Percentiles rank a stretch among this genome's conserved stretches.
Conservation (phyloP, 1,140 invertebrate species). For the Drosophila athabasca region DNA sequence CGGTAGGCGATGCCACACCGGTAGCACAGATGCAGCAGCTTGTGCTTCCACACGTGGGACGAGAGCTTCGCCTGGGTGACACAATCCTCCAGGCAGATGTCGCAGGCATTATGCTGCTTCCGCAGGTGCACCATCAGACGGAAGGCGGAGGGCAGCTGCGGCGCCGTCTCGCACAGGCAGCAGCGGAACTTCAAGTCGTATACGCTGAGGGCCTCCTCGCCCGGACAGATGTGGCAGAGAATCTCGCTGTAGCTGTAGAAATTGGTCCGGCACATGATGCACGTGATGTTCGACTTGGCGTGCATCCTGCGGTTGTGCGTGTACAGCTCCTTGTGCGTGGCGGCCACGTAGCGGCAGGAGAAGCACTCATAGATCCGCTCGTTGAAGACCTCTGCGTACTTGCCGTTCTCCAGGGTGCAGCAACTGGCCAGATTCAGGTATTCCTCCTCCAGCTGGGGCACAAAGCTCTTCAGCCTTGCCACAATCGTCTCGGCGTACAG, state of each 20-base stretch:
- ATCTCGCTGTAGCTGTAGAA: conserved; percentile 94
- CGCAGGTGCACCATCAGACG: conserved; percentile 93
- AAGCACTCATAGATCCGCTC: conserved; percentile 91
- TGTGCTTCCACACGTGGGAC: conserved; percentile 94
- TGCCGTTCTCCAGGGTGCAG: conserved; percentile 84
- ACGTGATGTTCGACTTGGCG: conserved; percentile 90
- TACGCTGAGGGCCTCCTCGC: conserved; percentile 86
- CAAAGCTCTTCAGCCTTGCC: conserved; percentile 86
- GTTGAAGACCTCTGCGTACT: conserved; percentile 54
- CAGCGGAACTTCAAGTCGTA: conserved; percentile 87
- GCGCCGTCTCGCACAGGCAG: conserved; percentile 89
- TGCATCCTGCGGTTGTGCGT: conserved; percentile 93
- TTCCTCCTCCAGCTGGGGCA: conserved; percentile 86
- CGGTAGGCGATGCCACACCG: conserved; percentile 92
- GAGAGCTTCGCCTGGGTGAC: conserved; percentile 89
- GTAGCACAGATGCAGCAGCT: conserved; percentile 92
- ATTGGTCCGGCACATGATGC: conserved; percentile 93
- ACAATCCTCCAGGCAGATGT: conserved; percentile 92
- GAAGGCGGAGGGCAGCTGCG: conserved; percentile 91
- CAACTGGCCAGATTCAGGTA: conserved; percentile 90
- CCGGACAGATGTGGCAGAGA: conserved; percentile 92
- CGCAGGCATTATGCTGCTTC: conserved; percentile 92
- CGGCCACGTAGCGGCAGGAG: conserved; percentile 90
- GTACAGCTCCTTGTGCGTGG: conserved; percentile 91
- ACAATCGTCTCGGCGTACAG: conserved; percentile 89